Percentiles rank a stretch among this genome's conserved stretches.
These are phyloP conservation scores for Bombus superbus DNA, from an alignment of 1,140 invertebrate species.

Conservation along the genomic window DNA sequence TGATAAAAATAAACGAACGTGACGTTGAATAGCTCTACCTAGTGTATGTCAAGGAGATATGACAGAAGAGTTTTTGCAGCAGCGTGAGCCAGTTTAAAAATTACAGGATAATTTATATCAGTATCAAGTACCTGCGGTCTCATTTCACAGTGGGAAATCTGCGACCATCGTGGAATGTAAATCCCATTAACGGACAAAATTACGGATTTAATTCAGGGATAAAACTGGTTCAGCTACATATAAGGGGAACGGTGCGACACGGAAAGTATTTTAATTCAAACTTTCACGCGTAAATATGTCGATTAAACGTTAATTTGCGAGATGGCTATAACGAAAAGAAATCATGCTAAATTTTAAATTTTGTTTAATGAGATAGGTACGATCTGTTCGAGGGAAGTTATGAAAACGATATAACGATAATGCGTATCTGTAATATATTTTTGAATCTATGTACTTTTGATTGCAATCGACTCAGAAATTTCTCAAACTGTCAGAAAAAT, in stretches of 20 bases:
- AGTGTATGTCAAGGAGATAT: background rate
- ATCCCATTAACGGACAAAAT: conserved; percentile 42
- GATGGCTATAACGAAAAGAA: background rate
- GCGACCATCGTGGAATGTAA: conserved; percentile 2
- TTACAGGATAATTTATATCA: conserved; percentile 27
- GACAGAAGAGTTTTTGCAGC: background rate
- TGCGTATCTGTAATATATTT: background rate
- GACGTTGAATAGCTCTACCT: background rate
- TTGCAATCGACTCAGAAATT: background rate
- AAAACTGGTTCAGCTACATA: background rate
- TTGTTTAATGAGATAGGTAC: background rate
- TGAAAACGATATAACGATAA: background rate
- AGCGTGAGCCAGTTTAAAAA: conserved; percentile 5
- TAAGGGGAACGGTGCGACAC: background rate
- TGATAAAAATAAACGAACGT: background rate
- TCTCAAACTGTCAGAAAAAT: no score
- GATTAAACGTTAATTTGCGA: conserved; percentile 4
- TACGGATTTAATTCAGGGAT: conserved; percentile 27
- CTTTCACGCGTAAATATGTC: conserved; percentile 6
- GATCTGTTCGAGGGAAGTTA: background rate
- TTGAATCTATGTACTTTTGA: background rate
- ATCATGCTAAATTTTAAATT: background rate
- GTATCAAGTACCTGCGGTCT: conserved; percentile 24
- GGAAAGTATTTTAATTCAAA: conserved; percentile 28
- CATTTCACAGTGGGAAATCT: conserved; percentile 8